Conservation (phyloP, 1,140 invertebrate species). For the Pseudomyrmex dendroicus region DNA sequence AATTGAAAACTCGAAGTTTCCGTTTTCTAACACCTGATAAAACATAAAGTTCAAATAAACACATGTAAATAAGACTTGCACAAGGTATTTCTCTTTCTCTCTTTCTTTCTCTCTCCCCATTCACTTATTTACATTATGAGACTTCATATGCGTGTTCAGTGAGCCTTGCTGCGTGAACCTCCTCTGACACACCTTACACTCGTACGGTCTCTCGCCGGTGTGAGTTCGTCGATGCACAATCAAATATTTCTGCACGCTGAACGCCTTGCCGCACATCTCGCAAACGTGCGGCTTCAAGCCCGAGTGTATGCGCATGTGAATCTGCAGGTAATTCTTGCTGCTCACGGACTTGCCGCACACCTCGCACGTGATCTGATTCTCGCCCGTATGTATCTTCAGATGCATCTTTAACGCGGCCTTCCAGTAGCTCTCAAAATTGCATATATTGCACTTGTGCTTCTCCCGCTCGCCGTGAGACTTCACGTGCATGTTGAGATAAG, state of each 20-base stretch:
- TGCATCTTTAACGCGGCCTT: slow-evolving; percentile 91
- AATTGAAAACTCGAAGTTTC: neutral
- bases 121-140: slow-evolving; percentile 60
- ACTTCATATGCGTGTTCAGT: slow-evolving; percentile 79
- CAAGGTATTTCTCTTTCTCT: slow-evolving; percentile 48
- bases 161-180: slow-evolving; percentile 86
- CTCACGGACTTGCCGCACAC: slow-evolving; percentile 87
- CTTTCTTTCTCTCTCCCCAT: slow-evolving; percentile 37
- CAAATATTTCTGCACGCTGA: slow-evolving; percentile 88
- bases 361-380: slow-evolving; percentile 85
- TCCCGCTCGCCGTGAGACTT: slow-evolving; percentile 81
- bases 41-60: neutral
- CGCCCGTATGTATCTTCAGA: slow-evolving; percentile 88
- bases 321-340: slow-evolving; percentile 85
- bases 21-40: neutral
- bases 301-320: slow-evolving; percentile 86
- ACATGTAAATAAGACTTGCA: too few species aligned
- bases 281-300: slow-evolving; percentile 92
- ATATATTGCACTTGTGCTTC: slow-evolving; percentile 78
- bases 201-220: slow-evolving; percentile 85
- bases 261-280: slow-evolving; percentile 90
- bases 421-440: slow-evolving; percentile 81
- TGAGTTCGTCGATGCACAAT: slow-evolving; percentile 88
- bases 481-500: slow-evolving; percentile 76
- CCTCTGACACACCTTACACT: slow-evolving; percentile 88